A percentile compares a stretch with the other conserved stretches of the same genome.
Evolutionary conservation across 2,888 invertebrate species (phyloP).

Genomic region (Machimus atricapillus): DNA sequence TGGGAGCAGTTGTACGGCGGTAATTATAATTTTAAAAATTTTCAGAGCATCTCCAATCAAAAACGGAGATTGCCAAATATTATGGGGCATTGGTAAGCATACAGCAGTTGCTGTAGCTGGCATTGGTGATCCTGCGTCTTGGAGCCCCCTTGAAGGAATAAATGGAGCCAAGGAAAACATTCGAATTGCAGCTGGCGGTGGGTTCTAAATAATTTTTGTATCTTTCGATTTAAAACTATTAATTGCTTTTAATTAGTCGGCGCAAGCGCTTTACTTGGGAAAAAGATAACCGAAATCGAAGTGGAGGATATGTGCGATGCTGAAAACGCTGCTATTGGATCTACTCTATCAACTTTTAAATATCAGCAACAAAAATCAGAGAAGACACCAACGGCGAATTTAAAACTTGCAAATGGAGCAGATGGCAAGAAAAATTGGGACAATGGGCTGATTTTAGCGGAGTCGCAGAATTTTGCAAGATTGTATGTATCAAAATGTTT

Average conservation of each 20-base stretch:
- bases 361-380: constrained; percentile 63
- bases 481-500: constrained; percentile 51
- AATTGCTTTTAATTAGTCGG: constrained; percentile 56
- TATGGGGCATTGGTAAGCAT: constrained; percentile 69
- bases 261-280: constrained; percentile 64
- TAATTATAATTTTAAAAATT: background rate
- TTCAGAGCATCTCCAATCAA: constrained; percentile 42
- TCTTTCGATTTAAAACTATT: background rate
- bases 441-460: constrained; percentile 71
- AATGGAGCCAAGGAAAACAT: constrained; percentile 76
- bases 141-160: constrained; percentile 71
- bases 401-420: constrained; percentile 51
- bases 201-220: background rate
- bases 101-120: constrained; percentile 72
- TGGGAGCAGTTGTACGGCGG: no score
- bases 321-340: constrained; percentile 77
- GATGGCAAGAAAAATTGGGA: constrained; percentile 71
- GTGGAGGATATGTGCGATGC: constrained; percentile 77
- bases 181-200: constrained; percentile 66
- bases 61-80: constrained; percentile 60
- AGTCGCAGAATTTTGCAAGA: constrained; percentile 77
- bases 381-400: constrained; percentile 30
- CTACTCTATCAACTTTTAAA: constrained; percentile 68
- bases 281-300: constrained; percentile 65
- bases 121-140: constrained; percentile 69